Percentiles rank a stretch among this genome's conserved stretches.
Evolutionary conservation across 2,113 vertebrate genomes (phyloP).

Genomic region (Boleophthalmus pectinirostris): DNA sequence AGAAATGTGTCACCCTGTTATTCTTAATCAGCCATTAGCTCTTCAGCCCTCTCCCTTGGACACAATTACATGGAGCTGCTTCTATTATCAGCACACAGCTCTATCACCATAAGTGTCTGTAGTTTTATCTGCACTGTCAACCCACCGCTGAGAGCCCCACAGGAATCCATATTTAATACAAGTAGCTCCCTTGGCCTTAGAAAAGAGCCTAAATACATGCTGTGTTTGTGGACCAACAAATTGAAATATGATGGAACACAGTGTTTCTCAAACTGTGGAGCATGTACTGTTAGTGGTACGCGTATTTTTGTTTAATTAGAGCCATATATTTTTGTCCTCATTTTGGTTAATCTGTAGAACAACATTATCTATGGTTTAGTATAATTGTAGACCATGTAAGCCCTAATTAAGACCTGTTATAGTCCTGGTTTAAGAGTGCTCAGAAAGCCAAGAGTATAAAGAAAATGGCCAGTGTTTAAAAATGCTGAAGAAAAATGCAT

Average conservation of each 20-base stretch:
- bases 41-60: slow-evolving; percentile 9
- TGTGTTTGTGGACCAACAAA: slow-evolving; percentile 23
- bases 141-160: slow-evolving; percentile 28
- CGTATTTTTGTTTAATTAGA: no score
- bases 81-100: slow-evolving; percentile 16
- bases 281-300: neutral
- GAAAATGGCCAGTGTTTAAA: no score
- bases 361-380: no score
- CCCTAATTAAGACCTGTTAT: no score
- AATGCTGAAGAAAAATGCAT: no score
- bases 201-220: slow-evolving; percentile 16
- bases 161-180: slow-evolving; percentile 26
- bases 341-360: no score
- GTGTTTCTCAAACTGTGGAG: no score
- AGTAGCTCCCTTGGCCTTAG: slow-evolving; percentile 14
- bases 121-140: slow-evolving; percentile 39
- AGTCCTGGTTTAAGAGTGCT: no score
- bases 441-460: no score
- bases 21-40: neutral
- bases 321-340: no score
- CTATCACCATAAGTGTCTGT: slow-evolving; percentile 27
- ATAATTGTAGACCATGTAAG: no score
- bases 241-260: slow-evolving; percentile 12
- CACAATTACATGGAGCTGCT: slow-evolving; percentile 20
- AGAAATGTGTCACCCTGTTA: slow-evolving; percentile 1